Evolutionary conservation across 35 echinoderm and acorn worm species (phyloP), one percentile per base, ranked within the genome.

Genomic region (Heliocidaris erythrogramma): DNA sequence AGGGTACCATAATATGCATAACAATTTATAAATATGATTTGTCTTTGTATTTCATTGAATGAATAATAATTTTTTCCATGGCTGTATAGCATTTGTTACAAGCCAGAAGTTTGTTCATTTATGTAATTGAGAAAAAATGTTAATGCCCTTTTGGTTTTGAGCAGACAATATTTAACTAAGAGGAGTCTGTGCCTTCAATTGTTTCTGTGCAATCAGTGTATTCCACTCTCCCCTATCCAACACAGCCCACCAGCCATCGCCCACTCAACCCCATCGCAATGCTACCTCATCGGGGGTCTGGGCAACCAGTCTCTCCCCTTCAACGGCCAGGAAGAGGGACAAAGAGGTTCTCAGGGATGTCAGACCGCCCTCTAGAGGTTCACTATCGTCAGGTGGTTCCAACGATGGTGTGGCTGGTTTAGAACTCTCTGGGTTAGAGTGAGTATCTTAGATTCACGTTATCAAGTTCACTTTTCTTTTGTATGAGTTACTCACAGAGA

Each of bases 331-430:
- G 48, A 92, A 48, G 90, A 92, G 49, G 84, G 94, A 94, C 13
- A 86, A 32, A 27, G 94, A 94, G 48, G 94, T 59, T 7, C 49
- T 94, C 29, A 94, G 47, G 85, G 84, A 94, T 85, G 78, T 94
- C 85, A 94, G 78, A 94, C 84, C 94, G 7, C 13, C 35, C 24
- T 94, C 94, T 31, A 85, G 60, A 27, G 94, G 94, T 27, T 94
- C 94, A 2, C 10, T 94, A 35, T 94, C 94, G 11, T 94, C 94
- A 86, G 35, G 60, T 48, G 94, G 94, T 4, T 94, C 94, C 24
- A 49, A 49, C 13, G 94, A 94, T 49, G 94, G 94, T 32, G 59
- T 60, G 3, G 31, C 56, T 24, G 78, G 61, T 85, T 31, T 48
- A 18, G 47, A 85, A 24, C 42, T 92, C 47, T 47, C 90, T 7